These are phyloP conservation scores for Tetramorium simillimum DNA, from an alignment of 1,140 invertebrate species.

Conservation along the genomic window DNA sequence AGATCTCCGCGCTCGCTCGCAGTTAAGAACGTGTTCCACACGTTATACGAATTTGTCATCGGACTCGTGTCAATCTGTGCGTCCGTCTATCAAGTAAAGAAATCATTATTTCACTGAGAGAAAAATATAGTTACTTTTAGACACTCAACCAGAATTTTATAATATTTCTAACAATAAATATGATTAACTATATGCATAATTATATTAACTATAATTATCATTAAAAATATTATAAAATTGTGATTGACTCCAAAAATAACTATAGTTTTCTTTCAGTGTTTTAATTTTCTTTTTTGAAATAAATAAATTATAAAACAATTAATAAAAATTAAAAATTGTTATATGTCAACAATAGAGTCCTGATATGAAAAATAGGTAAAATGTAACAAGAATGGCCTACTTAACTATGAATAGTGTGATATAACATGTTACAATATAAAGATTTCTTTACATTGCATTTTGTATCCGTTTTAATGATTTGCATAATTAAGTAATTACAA, in stretches of 20 bases:
- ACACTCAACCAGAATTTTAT: too few species aligned
- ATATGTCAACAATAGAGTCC: not conserved
- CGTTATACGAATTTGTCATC: conserved; percentile 37
- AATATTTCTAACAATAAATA: too few species aligned
- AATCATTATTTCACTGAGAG: not conserved
- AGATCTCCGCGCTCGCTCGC: conserved; percentile 47
- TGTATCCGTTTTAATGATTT: not conserved
- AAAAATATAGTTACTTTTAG: too few species aligned
- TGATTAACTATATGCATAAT: too few species aligned
- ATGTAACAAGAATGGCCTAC: not conserved
- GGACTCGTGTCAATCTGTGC: conserved; percentile 7
- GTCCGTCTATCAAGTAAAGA: not conserved
- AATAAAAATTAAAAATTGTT: not conserved
- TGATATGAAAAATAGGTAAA: not conserved
- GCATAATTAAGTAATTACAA: not conserved
- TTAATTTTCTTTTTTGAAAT: not conserved
- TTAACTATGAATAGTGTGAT: not conserved
- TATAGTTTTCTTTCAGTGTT: too few species aligned
- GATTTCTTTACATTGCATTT: not conserved
- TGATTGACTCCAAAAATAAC: too few species aligned
- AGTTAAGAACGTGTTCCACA: conserved; percentile 35
- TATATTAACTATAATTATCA: too few species aligned
- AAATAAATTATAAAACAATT: not conserved
- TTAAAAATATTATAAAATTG: too few species aligned
- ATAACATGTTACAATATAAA: not conserved